Percentiles rank a stretch among this genome's conserved stretches.
Conservation (phyloP, 1,140 invertebrate genomes). For the Trypoxylus dichotomus region DNA sequence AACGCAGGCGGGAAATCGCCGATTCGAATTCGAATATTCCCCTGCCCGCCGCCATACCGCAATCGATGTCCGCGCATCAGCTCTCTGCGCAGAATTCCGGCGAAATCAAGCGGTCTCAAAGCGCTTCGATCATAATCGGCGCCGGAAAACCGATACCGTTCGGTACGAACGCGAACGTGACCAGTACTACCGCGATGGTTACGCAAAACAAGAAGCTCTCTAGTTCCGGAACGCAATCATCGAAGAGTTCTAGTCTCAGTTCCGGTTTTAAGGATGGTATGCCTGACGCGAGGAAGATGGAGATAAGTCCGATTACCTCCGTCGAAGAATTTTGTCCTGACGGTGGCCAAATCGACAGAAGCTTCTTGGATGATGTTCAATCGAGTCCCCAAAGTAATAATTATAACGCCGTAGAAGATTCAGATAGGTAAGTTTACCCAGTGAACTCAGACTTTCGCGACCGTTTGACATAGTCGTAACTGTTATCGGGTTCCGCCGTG, state of each 20-base stretch:
- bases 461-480: too few relatives aligned
- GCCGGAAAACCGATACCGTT: slow-evolving; percentile 43
- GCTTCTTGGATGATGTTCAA: slow-evolving; percentile 77
- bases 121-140: slow-evolving; percentile 53
- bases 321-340: slow-evolving; percentile 88
- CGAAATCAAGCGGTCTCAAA: slow-evolving; percentile 54
- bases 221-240: slow-evolving; percentile 24
- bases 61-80: slow-evolving; percentile 52
- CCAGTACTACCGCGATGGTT: background rate
- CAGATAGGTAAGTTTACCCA: slow-evolving; percentile 66
- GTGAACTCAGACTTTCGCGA: too few relatives aligned
- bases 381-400: slow-evolving; percentile 55
- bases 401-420: slow-evolving; percentile 57
- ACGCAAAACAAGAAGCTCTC: slow-evolving; percentile 25
- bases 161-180: background rate
- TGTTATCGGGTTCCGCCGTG: too few relatives aligned
- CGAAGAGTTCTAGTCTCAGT: slow-evolving; percentile 47
- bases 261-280: slow-evolving; percentile 44
- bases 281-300: slow-evolving; percentile 44
- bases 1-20: slow-evolving; percentile 70
- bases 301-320: slow-evolving; percentile 57
- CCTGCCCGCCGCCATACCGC: slow-evolving; percentile 37
- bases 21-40: slow-evolving; percentile 58
- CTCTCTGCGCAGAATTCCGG: slow-evolving; percentile 52
- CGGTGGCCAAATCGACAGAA: slow-evolving; percentile 74